A percentile compares a stretch with the other conserved stretches of the same genome.
Evolutionary conservation across 2,113 vertebrate genomes (phyloP).

Genomic region (Ramphastos sulfuratus): DNA sequence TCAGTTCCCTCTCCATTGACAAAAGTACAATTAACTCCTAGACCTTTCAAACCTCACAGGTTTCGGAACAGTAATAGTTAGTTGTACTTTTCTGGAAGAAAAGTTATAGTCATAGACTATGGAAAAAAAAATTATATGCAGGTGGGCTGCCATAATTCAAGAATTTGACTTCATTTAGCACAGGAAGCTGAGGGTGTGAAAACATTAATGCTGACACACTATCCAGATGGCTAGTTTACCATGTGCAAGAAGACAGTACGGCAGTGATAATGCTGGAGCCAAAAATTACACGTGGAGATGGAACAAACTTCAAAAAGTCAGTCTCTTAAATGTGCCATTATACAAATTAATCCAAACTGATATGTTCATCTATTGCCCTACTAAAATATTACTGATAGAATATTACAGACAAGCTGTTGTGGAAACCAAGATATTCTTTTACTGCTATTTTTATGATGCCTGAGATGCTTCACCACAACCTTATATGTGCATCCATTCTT

Average conservation of each 20-base stretch:
- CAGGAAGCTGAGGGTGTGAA: constrained; percentile 73
- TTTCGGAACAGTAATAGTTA: constrained; percentile 4
- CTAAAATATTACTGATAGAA: constrained; percentile 37
- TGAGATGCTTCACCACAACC: background rate
- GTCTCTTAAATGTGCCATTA: constrained; percentile 54
- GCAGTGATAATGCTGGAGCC: constrained; percentile 64
- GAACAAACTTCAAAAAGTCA: constrained; percentile 71
- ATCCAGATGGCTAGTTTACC: constrained; percentile 74
- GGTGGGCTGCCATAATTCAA: constrained; percentile 69
- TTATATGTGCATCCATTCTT: background rate
- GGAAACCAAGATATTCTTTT: constrained; percentile 15
- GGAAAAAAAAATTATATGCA: constrained; percentile 61
- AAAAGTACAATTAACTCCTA: background rate
- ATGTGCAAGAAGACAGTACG: constrained; percentile 70
- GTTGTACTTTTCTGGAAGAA: background rate
- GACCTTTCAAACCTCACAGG: background rate
- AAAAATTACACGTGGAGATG: constrained; percentile 68
- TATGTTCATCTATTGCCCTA: constrained; percentile 44
- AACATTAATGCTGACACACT: constrained; percentile 74
- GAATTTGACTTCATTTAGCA: constrained; percentile 71
- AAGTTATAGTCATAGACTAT: constrained; percentile 22
- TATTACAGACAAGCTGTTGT: constrained; percentile 35
- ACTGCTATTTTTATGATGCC: background rate
- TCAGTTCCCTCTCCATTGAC: background rate
- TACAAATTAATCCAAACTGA: constrained; percentile 59